phyloP scores from a whole-genome alignment of 2,888 invertebrate genomes.

The Monopis laevigella region DNA sequence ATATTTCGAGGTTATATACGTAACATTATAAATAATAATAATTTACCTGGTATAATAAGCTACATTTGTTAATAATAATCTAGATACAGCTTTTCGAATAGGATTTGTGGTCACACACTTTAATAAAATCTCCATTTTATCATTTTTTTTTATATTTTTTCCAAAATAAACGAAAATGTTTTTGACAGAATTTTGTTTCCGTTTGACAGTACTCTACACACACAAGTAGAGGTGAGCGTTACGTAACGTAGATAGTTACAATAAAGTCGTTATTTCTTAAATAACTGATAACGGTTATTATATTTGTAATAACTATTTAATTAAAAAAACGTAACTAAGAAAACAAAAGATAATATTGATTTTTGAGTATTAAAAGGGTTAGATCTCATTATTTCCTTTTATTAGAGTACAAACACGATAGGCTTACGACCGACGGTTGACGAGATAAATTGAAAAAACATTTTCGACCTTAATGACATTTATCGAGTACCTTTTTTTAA shows the following conservation, averaged over 20 bases:
- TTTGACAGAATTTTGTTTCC: conserved; percentile 3
- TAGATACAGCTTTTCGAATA: conserved; percentile 43
- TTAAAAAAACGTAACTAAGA: not conserved
- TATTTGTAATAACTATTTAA: no score
- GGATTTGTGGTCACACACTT: conserved; percentile 50
- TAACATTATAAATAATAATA: conserved; percentile 23
- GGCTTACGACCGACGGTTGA: no score
- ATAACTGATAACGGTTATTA: no score
- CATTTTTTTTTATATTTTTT: conserved; percentile 37
- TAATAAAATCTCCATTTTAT: conserved; percentile 62
- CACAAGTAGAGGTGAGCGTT: not conserved
- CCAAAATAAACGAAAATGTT: conserved; percentile 4
- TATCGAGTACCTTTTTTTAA: no score
- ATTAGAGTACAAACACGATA: no score
- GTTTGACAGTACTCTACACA: not conserved
- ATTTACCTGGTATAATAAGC: conserved; percentile 55
- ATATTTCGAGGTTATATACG: conserved; percentile 43
- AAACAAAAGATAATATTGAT: not conserved
- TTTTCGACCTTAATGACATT: no score
- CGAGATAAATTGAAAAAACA: no score
- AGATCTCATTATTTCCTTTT: no score
- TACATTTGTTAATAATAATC: conserved; percentile 47
- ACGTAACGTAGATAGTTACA: no score
- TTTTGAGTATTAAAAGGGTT: no score
- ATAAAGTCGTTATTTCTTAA: no score